phyloP scores from a whole-genome alignment of 2,888 invertebrate species.

The Incurvaria masculella region DNA sequence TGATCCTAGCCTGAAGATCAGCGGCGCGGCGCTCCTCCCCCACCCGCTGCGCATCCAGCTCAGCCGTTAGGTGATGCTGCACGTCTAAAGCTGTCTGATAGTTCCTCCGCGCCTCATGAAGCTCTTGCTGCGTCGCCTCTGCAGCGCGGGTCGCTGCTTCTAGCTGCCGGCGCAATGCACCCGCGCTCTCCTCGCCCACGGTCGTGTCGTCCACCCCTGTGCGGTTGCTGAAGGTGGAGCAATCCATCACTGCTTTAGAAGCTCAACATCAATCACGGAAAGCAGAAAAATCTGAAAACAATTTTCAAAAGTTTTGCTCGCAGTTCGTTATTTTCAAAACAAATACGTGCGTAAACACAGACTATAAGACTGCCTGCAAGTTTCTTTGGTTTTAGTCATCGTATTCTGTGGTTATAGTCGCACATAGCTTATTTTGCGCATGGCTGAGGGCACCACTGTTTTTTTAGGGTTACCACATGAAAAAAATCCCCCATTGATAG shows the following conservation, averaged over 20 bases:
- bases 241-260: constrained; percentile 41
- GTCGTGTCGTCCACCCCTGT: constrained; percentile 32
- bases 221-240: constrained; percentile 45
- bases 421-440: no score
- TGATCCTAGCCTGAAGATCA: constrained; percentile 22
- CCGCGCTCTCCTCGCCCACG: constrained; percentile 38
- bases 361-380: no score
- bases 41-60: constrained; percentile 38
- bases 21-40: constrained; percentile 31
- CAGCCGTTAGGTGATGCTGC: constrained; percentile 40
- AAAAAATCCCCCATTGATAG: no score
- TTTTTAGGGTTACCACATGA: no score
- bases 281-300: no score
- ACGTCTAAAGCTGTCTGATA: constrained; percentile 45
- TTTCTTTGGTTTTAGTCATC: no score
- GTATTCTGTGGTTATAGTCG: no score
- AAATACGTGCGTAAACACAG: no score
- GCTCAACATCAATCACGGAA: no score
- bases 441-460: no score
- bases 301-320: no score
- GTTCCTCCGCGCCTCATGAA: constrained; percentile 39
- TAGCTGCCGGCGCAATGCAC: constrained; percentile 38
- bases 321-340: no score
- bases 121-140: constrained; percentile 42
- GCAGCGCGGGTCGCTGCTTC: constrained; percentile 34